phyloP scores from a whole-genome alignment of 2,797 vertebrate genomes.

The Amazona ochrocephala region DNA sequence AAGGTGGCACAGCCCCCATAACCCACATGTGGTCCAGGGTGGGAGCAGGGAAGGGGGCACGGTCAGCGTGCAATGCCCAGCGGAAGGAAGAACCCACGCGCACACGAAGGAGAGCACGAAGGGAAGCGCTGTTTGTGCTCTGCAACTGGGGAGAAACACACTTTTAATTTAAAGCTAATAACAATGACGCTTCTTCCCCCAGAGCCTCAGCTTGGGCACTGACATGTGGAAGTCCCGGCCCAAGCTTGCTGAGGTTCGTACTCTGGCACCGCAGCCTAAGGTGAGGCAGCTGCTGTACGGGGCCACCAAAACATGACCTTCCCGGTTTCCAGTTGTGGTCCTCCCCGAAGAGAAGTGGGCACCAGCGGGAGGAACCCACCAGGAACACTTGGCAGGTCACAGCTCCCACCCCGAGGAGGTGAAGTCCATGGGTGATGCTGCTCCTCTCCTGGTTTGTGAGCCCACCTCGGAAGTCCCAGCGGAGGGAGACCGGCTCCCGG shows the following conservation, averaged over 20 bases:
- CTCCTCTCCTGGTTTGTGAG: too few relatives aligned
- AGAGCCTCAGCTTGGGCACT: not conserved
- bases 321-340: too few relatives aligned
- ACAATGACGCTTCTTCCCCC: not conserved
- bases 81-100: not conserved
- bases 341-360: not conserved
- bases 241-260: not conserved
- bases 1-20: not conserved
- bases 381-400: too few relatives aligned
- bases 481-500: too few relatives aligned
- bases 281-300: not conserved
- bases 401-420: too few relatives aligned
- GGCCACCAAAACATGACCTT: not conserved
- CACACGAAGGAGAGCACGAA: not conserved
- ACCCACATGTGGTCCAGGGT: accelerated
- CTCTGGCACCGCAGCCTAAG: not conserved
- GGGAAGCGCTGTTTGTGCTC: not conserved
- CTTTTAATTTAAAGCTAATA: not conserved
- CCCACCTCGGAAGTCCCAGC: too few relatives aligned
- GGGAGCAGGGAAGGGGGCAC: accelerated
- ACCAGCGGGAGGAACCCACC: too few relatives aligned
- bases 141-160: not conserved
- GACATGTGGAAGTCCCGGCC: not conserved
- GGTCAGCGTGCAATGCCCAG: not conserved
- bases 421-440: too few relatives aligned